Evolutionary conservation across 2,797 vertebrate genomes (phyloP), one percentile per base, ranked within the genome.

Genomic region (Graptemys geographica): DNA sequence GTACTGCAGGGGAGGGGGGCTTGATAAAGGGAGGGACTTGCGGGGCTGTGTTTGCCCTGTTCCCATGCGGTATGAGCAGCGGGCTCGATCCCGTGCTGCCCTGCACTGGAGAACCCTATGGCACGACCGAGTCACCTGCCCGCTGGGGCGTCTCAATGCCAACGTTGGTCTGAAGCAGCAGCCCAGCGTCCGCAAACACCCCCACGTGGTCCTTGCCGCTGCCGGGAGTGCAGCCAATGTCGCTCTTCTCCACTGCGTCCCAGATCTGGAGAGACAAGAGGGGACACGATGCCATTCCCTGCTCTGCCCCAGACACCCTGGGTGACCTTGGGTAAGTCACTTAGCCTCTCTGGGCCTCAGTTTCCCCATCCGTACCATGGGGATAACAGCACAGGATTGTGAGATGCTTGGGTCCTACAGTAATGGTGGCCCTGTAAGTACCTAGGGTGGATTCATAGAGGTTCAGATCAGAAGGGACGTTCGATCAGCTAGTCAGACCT

Each of bases 121-220:
- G 47, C 78, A 2, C 21, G 10, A 37, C 65, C 5, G 5, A 9
- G n/a, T 72, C 83, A 98, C 98, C 98, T 96, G 87, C 72, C 95
- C 98, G 97, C 90, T 96, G 94, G 7, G 86, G 2, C 7, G 98
- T 98, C 83, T 93, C 96, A 72, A 93, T 74, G 15, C 88, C 97
- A 1, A 87, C 94, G 89, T 51, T 97, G 27, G 98, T 93, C 74
- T 97, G 87, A 83, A 99, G 98, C 69, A 98, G 2, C 55, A 99
- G 97, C 16, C 98, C 98, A 16, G 98, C 98, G 79, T 98, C 98
- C 18, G 82, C 97, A 90, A 99, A 99, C 41, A 99, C 98, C 15
- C 94, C 93, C 96, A 98, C 97, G 33, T 56, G 94, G 95, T 98
- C 85, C 11, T 65, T 96, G 2, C 98, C 98, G 79, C 98, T 98